phyloP scores from a whole-genome alignment of 1,140 invertebrate genomes.

The Brachionus plicatilis region DNA sequence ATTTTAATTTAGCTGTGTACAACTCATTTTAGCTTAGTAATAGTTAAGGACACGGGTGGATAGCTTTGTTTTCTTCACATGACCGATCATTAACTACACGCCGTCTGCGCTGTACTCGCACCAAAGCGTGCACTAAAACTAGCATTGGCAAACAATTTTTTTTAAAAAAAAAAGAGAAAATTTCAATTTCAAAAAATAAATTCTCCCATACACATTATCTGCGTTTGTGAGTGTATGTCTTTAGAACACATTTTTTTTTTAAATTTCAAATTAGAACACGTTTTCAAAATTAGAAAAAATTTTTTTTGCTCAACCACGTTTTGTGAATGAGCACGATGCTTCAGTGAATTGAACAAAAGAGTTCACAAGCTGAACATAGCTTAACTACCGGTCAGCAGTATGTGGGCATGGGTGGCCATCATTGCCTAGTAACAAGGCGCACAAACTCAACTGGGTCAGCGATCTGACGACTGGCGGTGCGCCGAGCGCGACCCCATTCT shows the following conservation, averaged over 20 bases:
- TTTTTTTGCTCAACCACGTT: not conserved
- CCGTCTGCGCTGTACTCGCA: not conserved
- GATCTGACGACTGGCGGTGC: not conserved
- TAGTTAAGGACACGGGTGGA: not conserved
- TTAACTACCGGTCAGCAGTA: not conserved
- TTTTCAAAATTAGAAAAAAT: not conserved
- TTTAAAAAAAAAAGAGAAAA: not conserved
- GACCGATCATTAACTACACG: not conserved
- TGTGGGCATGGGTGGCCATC: not conserved
- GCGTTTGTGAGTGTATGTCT: not conserved
- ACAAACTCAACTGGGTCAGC: not conserved
- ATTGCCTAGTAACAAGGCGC: not conserved
- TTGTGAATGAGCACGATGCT: not conserved
- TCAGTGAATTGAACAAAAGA: not conserved
- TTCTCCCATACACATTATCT: not conserved
- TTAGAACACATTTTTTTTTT: not conserved
- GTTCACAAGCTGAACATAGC: not conserved
- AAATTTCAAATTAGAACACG: not conserved
- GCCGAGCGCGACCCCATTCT: not conserved
- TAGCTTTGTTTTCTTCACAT: not conserved
- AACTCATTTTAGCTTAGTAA: not conserved
- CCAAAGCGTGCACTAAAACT: not conserved
- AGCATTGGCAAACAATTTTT: not conserved
- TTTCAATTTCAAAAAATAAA: not conserved
- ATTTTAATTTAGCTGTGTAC: no score